These are phyloP conservation scores for Pyrrhosoma nymphula DNA, from an alignment of 2,888 invertebrate species.

Conservation along the genomic window DNA sequence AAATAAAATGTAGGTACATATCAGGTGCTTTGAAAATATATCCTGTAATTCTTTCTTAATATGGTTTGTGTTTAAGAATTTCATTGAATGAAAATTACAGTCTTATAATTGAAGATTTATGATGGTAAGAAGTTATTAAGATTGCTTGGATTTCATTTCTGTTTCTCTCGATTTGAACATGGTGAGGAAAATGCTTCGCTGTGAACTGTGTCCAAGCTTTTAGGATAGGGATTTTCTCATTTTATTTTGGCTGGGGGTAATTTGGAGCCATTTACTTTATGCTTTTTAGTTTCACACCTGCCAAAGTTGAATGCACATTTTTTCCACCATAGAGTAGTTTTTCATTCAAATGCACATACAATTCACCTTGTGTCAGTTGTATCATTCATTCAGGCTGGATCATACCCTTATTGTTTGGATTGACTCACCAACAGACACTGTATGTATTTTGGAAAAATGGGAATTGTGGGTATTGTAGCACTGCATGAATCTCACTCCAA, in stretches of 20 bases:
- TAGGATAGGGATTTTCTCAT: not conserved
- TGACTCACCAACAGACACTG: not conserved
- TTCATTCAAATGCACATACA: not conserved
- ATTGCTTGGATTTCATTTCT: not conserved
- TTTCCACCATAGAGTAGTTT: not conserved
- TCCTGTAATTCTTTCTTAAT: no score
- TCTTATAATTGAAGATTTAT: not conserved
- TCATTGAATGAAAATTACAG: no score
- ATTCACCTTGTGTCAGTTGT: not conserved
- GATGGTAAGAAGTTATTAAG: not conserved
- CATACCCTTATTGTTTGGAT: not conserved
- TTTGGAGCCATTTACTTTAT: not conserved
- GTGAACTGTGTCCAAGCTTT: constrained; percentile 23
- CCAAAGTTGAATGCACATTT: not conserved
- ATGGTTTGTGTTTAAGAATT: no score
- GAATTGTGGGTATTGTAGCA: constrained; percentile 14
- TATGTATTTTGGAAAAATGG: constrained; percentile 43
- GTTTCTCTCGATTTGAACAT: not conserved
- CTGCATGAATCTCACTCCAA: constrained; percentile 45
- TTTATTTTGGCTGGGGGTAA: constrained; percentile 38
- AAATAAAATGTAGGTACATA: no score
- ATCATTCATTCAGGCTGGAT: not conserved
- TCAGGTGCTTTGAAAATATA: no score
- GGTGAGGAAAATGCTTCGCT: not conserved
- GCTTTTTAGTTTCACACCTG: constrained; percentile 9